Evolutionary conservation across 2,888 invertebrate genomes (phyloP).

Genomic region (Brenthis ino): DNA sequence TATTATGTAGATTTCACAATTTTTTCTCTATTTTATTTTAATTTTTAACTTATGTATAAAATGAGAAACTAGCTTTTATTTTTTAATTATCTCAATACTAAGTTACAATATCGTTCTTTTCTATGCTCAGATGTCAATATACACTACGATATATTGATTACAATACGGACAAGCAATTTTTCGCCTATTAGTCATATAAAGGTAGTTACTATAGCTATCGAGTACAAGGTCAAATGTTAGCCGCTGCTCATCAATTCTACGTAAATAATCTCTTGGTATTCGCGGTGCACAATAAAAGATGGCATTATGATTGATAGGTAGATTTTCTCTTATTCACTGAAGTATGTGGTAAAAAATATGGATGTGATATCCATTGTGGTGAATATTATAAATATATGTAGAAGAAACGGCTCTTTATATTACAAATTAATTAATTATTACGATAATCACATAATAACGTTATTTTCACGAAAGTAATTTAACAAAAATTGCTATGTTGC

Average conservation of each 20-base stretch:
- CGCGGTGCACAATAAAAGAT: constrained; percentile 66
- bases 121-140: not conserved
- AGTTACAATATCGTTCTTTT: too few relatives aligned
- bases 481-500: too few relatives aligned
- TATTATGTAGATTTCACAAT: too few relatives aligned
- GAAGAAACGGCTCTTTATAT: not conserved
- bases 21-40: too few relatives aligned
- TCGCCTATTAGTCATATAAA: constrained; percentile 58
- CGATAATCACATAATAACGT: too few relatives aligned
- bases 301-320: constrained; percentile 68
- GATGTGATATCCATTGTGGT: constrained; percentile 10
- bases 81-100: too few relatives aligned
- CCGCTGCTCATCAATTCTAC: constrained; percentile 73
- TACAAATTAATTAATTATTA: too few relatives aligned
- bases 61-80: not conserved
- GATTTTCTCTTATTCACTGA: constrained; percentile 51
- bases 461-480: too few relatives aligned
- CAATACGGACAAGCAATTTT: constrained; percentile 52
- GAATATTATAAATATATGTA: not conserved
- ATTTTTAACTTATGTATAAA: too few relatives aligned
- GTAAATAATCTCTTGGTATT: constrained; percentile 74
- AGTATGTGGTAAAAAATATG: constrained; percentile 29
- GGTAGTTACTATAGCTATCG: constrained; percentile 51
- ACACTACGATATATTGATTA: constrained; percentile 12
- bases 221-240: constrained; percentile 70